These are phyloP conservation scores for Blera fallax DNA, from an alignment of 2,888 invertebrate species.

Conservation along the genomic window DNA sequence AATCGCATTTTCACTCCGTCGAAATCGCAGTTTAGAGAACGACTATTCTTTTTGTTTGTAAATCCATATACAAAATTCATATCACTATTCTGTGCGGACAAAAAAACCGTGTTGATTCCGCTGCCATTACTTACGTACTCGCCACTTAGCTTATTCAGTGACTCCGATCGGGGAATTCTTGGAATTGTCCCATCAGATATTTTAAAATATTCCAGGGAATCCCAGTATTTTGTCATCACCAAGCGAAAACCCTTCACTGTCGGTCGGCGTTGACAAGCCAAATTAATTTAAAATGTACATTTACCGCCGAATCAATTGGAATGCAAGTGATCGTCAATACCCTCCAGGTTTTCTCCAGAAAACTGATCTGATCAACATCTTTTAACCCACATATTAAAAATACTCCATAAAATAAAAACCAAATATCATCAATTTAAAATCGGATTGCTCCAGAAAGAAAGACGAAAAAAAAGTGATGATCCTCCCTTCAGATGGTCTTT, in stretches of 20 bases:
- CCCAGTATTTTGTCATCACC: not conserved
- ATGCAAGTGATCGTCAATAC: constrained; percentile 23
- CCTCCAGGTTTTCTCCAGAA: constrained; percentile 46
- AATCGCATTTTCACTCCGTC: too few species aligned
- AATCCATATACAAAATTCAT: too few species aligned
- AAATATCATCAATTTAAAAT: constrained; percentile 41
- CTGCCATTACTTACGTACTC: not conserved
- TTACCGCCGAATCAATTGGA: not conserved
- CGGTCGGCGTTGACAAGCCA: constrained; percentile 1
- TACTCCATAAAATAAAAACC: constrained; percentile 22
- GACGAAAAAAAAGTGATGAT: not conserved
- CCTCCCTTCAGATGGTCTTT: constrained; percentile 43
- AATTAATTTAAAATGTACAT: constrained; percentile 35
- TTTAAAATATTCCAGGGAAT: constrained; percentile 29
- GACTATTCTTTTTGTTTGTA: too few species aligned
- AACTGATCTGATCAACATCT: constrained; percentile 61
- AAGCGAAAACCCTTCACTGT: not conserved
- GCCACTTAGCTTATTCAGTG: not conserved
- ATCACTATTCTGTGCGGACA: too few species aligned
- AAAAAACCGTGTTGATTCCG: not conserved
- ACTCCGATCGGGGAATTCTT: not conserved
- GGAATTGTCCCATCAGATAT: not conserved
- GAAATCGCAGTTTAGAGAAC: too few species aligned
- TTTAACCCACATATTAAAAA: constrained; percentile 58
- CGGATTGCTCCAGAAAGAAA: constrained; percentile 23